Base-by-base conservation (phyloP, 2,888 invertebrate genomes). In the Neocrepidodera transversa region DNA sequence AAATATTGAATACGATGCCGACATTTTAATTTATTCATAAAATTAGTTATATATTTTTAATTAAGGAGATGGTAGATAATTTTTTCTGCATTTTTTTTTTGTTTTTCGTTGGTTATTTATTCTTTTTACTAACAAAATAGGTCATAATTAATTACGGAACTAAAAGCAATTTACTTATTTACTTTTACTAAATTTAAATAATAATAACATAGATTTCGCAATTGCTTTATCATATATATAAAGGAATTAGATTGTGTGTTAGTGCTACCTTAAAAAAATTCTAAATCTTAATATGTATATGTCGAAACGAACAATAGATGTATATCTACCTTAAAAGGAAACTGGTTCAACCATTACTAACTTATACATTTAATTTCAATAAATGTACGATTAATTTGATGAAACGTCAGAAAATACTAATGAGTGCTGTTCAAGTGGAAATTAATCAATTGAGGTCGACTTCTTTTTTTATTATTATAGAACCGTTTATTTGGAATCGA, bases 221-320 rank as follows among this genome's bases (percentile, higher is more conserved):
- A 45, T 38, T 7, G 26, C 26, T 45, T 28, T 45, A 45, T 28
- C 45, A 26, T 26, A 45, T 45, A 13, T 45, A 45, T 42, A 42
- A 42, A 42, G n/a, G 42, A 42, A 26, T 28, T 28, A 16, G 13
- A 45, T 45, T 45, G 26, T 45, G 45, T 45, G 26, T 45, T 20
- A 45, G 45, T 26, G 26, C 14, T 26, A 16, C 45, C 45, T 45
- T 28, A 13, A 26, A 45, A 45, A 28, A 45, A 45, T 13, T 45
- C 26, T 26, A 26, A 45, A 26, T 26, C 26, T 26, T 26, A 45
- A 23, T 38, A 11, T 28, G 45, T n/a, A 14, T 28, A 23, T 28
- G 45, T 45, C 45, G 45, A 45, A 45, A 45, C 10, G 26, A 45
- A 45, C 45, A 45, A 45, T 45, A 45, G 45, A 45, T 17, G 17